These are phyloP conservation scores for Drosophila suboccidentalis DNA, from an alignment of 2,888 invertebrate species.

Conservation along the genomic window DNA sequence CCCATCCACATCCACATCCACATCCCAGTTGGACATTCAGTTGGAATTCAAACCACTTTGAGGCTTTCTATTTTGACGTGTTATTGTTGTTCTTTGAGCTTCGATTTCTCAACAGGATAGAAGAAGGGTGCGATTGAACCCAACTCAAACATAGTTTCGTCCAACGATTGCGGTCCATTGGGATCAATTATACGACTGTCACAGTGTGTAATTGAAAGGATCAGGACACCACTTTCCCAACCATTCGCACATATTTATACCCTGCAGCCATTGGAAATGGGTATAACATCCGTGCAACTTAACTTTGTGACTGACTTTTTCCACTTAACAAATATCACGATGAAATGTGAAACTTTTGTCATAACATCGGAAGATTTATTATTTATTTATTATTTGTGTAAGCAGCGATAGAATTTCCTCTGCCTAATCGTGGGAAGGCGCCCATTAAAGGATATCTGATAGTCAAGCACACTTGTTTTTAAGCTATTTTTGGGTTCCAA, in stretches of 20 bases:
- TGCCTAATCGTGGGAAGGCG: too few relatives aligned
- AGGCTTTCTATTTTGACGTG: slow-evolving; percentile 55
- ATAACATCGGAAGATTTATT: too few relatives aligned
- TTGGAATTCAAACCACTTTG: slow-evolving; percentile 33
- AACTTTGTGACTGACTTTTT: too few relatives aligned
- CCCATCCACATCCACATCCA: background rate
- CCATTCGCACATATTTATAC: slow-evolving; percentile 24
- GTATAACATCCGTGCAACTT: background rate
- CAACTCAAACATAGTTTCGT: slow-evolving; percentile 73
- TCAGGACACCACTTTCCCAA: slow-evolving; percentile 41
- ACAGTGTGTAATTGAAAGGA: slow-evolving; percentile 83
- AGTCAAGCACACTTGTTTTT: slow-evolving; percentile 27
- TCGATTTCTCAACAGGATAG: slow-evolving; percentile 31
- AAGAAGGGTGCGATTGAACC: slow-evolving; percentile 58
- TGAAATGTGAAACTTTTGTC: too few relatives aligned
- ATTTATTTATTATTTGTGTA: too few relatives aligned
- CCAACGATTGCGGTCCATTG: slow-evolving; percentile 62
- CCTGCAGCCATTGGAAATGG: background rate
- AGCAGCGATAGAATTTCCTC: too few relatives aligned
- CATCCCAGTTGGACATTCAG: slow-evolving; percentile 1
- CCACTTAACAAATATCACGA: too few relatives aligned
- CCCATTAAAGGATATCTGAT: background rate
- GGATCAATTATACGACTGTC: slow-evolving; percentile 81
- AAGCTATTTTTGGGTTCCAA: slow-evolving; percentile 50
- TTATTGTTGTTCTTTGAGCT: slow-evolving; percentile 70